These are phyloP conservation scores for Muscicapa adusta DNA, from an alignment of 2,113 vertebrate species.

Conservation along the genomic window DNA sequence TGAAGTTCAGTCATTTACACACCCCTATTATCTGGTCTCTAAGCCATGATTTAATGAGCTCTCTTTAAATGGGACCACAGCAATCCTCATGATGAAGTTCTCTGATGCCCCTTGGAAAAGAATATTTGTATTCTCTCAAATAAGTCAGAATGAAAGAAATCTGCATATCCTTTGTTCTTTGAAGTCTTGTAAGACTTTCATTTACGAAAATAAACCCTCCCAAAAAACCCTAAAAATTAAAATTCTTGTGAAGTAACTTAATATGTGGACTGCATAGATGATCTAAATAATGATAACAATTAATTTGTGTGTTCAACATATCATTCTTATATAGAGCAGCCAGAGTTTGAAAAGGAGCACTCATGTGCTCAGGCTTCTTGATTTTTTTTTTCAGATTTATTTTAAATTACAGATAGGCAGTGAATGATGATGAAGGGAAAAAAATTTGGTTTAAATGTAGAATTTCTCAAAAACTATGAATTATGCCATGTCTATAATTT, in stretches of 20 bases:
- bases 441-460: neutral
- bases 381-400: neutral
- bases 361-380: neutral
- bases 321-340: neutral
- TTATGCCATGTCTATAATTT: neutral
- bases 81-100: neutral
- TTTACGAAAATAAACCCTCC: neutral
- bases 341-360: neutral
- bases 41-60: conserved; percentile 6
- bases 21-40: neutral
- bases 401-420: neutral
- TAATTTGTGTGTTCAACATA: neutral
- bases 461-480: neutral
- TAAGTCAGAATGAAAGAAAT: neutral
- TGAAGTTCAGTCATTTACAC: neutral
- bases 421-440: neutral
- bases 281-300: neutral
- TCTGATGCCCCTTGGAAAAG: neutral
- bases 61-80: neutral
- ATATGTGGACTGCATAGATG: neutral
- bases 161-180: neutral
- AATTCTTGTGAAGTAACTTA: neutral
- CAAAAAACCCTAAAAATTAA: neutral
- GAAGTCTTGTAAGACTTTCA: neutral
- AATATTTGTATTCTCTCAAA: neutral